These are phyloP conservation scores for Actenoides lindsayi DNA, from an alignment of 2,113 vertebrate species.

Conservation along the genomic window DNA sequence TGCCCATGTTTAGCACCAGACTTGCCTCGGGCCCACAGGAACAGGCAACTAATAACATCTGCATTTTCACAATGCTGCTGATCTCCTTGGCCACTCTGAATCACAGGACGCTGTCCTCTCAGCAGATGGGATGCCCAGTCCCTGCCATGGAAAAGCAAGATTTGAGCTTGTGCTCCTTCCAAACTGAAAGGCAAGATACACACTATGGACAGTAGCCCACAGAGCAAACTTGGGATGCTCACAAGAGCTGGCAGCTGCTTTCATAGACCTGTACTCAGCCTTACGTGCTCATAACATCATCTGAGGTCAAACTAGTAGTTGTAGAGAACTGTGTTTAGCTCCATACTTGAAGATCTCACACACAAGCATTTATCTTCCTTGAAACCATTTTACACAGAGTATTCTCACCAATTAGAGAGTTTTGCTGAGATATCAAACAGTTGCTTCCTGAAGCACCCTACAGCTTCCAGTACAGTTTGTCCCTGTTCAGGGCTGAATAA, in stretches of 20 bases:
- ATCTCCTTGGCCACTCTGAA: background rate
- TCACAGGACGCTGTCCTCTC: no score
- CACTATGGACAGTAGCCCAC: accelerated
- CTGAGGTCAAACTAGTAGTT: conserved; percentile 50
- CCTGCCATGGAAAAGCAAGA: accelerated
- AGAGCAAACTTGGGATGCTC: background rate
- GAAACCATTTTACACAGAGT: conserved; percentile 14
- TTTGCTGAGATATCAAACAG: background rate
- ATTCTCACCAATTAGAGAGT: background rate
- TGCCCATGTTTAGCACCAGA: background rate
- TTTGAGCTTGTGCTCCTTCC: background rate
- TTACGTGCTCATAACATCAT: background rate
- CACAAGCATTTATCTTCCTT: conserved; percentile 40
- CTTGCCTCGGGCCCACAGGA: background rate
- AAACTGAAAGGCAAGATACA: background rate
- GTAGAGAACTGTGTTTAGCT: conserved; percentile 19
- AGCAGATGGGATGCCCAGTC: background rate
- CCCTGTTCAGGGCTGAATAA: background rate
- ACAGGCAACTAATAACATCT: background rate
- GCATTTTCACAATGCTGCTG: background rate
- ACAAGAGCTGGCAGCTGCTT: background rate
- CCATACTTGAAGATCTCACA: conserved; percentile 15
- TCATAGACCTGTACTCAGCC: background rate
- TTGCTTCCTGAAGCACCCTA: background rate
- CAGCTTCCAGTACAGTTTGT: background rate